These are phyloP conservation scores for Leucoraja erinaceus DNA, from an alignment of 2,113 vertebrate genomes.

Conservation along the genomic window DNA sequence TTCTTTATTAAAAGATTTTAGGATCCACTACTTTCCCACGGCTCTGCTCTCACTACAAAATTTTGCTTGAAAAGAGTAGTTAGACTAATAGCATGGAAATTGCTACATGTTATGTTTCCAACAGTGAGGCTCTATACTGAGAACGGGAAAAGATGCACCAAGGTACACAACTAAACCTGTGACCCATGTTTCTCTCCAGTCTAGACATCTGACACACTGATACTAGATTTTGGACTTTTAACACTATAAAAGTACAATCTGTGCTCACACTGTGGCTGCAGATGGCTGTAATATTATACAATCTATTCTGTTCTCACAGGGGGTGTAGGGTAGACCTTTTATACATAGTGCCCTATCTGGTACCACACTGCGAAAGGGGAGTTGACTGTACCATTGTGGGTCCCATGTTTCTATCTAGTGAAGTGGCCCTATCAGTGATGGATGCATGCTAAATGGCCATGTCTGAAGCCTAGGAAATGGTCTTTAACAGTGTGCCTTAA, in stretches of 20 bases:
- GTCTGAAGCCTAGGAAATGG: slow-evolving; percentile 21
- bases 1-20: slow-evolving; percentile 10
- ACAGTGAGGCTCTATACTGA: not conserved
- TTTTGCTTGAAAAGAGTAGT: not conserved
- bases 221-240: not conserved
- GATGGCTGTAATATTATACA: not conserved
- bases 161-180: not conserved
- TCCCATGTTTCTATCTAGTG: not conserved
- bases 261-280: not conserved
- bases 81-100: too few species aligned
- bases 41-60: not conserved
- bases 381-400: not conserved
- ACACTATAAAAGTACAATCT: not conserved
- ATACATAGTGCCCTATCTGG: not conserved
- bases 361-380: too few species aligned
- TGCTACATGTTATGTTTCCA: not conserved
- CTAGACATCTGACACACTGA: not conserved
- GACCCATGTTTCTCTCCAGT: not conserved
- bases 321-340: not conserved
- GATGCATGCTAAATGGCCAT: not conserved
- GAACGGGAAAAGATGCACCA: not conserved
- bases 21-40: not conserved
- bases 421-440: not conserved
- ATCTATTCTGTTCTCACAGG: not conserved
- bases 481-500: slow-evolving; percentile 32